Percentiles rank a stretch among this genome's conserved stretches.
phyloP scores from a whole-genome alignment of 1,140 invertebrate species.

The Cylas formicarius region DNA sequence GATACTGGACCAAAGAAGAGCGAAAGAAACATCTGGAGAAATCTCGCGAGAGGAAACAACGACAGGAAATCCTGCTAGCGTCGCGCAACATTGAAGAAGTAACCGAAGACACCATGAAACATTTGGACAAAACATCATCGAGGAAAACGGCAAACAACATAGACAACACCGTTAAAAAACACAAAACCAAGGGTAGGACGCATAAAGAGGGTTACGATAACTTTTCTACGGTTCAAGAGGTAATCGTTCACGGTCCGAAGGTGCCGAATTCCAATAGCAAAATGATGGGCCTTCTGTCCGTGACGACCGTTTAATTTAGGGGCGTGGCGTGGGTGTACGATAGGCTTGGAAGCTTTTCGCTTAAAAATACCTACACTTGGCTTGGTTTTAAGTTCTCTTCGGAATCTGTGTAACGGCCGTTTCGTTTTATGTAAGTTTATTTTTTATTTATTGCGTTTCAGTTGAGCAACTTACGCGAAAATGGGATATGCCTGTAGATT shows the following conservation, averaged over 20 bases:
- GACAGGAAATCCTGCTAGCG: conserved; percentile 42
- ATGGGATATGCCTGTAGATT: too few relatives aligned
- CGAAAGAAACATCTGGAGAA: conserved; percentile 67
- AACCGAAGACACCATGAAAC: conserved; percentile 24
- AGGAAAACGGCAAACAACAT: conserved; percentile 38
- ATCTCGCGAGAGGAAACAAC: conserved; percentile 57
- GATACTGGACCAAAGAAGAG: conserved; percentile 76
- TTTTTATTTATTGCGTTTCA: too few relatives aligned
- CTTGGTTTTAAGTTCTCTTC: too few relatives aligned
- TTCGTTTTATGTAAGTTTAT: too few relatives aligned
- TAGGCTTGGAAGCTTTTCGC: too few relatives aligned
- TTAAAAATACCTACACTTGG: too few relatives aligned
- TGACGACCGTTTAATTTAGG: conserved; percentile 46
- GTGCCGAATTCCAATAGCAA: conserved; percentile 42
- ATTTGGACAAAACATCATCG: conserved; percentile 22
- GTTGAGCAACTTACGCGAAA: too few relatives aligned
- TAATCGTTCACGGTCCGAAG: conserved; percentile 45
- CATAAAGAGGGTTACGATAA: conserved; percentile 41
- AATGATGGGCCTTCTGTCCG: conserved; percentile 47
- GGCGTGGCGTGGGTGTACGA: too few relatives aligned
- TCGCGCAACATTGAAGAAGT: conserved; percentile 30
- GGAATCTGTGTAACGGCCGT: too few relatives aligned
- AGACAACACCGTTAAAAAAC: conserved; percentile 44
- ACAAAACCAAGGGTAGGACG: conserved; percentile 38
- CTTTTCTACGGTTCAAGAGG: conserved; percentile 46